Base-by-base conservation (phyloP, 2,797 vertebrate species). In the Cacajao melanocephalus region DNA sequence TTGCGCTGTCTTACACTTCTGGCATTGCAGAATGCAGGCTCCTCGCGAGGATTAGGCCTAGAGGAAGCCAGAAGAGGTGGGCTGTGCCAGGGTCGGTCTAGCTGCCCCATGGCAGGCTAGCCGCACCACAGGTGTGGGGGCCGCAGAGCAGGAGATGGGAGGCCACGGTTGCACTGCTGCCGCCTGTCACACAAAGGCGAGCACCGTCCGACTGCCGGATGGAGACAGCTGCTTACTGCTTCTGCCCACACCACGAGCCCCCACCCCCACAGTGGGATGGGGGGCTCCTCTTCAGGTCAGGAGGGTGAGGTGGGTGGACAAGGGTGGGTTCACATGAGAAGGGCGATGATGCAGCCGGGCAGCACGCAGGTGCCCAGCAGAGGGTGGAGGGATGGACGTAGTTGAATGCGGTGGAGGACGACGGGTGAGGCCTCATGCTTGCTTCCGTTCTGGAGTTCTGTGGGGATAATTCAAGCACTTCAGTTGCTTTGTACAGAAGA, bases 11-110 rank as follows among this genome's bases (percentile, higher is more conserved):
- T 4, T 14, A 48, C 2, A 1, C 14, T 4, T 39, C 28, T 0
- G 39, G 57, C 30, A 33, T 24, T 4, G 12, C 36, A 2, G 20
- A 5, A 7, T 3, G n/a, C 0, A 5, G 0, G 9, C 14, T 84
- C 36, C 0, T 0, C 0, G 3, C 7, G 15, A 15, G 48, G 41
- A 9, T 15, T 39, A 5, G 64, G n/a, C 17, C 39, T 10, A 10
- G 14, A n/a, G 81, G 58, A 36, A 50, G 19, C 84, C 12, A 1
- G 30, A 30, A 39, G 44, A n/a, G 73, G 36, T 30, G 48, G 19
- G 50, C 55, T 30, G 14, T 33, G 58, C 58, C 58, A 61, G 58
- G 28, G 58, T 64, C 13, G 13, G 13, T 64, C 58, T 64, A 33
- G 33, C 89, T 14, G 2, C 79, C 93, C 36, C 1, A 4, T 24